These are phyloP conservation scores for Stichopus horrens DNA, from an alignment of 53 echinoderm and acorn worm species.

Conservation along the genomic window DNA sequence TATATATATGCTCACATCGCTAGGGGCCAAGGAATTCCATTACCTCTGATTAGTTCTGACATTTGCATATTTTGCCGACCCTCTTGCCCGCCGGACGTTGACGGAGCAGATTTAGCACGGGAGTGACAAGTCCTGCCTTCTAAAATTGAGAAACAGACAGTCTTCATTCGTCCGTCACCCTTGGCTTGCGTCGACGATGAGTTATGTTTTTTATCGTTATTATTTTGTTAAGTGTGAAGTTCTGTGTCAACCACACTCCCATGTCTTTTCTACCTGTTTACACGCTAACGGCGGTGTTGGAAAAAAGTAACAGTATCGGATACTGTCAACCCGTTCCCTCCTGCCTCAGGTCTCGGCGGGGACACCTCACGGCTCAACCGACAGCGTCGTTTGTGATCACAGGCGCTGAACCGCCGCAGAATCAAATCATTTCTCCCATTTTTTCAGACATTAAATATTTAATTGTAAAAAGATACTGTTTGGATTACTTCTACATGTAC, in stretches of 20 bases:
- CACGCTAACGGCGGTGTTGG: constrained; percentile 29
- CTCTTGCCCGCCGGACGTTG: background rate
- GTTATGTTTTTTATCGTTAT: too few relatives aligned
- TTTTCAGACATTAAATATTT: background rate
- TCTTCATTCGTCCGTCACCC: constrained; percentile 6
- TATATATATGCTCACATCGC: background rate
- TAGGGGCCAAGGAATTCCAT: background rate
- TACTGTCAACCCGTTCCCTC: constrained; percentile 2
- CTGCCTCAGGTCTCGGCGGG: constrained; percentile 24
- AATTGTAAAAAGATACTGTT: background rate
- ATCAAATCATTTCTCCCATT: background rate
- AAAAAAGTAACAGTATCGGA: constrained; percentile 29
- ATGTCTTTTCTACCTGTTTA: constrained; percentile 20
- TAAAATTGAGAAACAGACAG: background rate
- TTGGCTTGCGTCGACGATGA: background rate
- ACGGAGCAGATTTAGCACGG: background rate
- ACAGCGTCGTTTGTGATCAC: constrained; percentile 4
- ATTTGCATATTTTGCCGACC: background rate
- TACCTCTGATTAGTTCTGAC: background rate
- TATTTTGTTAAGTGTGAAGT: background rate
- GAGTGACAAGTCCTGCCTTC: background rate
- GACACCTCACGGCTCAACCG: constrained; percentile 8
- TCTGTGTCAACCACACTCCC: constrained; percentile 28
- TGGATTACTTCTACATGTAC: background rate
- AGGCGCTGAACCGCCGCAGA: constrained; percentile 5